Base-by-base conservation (phyloP, 92 coral and sea anemone genomes). In the Isaurus tuberculatus region DNA sequence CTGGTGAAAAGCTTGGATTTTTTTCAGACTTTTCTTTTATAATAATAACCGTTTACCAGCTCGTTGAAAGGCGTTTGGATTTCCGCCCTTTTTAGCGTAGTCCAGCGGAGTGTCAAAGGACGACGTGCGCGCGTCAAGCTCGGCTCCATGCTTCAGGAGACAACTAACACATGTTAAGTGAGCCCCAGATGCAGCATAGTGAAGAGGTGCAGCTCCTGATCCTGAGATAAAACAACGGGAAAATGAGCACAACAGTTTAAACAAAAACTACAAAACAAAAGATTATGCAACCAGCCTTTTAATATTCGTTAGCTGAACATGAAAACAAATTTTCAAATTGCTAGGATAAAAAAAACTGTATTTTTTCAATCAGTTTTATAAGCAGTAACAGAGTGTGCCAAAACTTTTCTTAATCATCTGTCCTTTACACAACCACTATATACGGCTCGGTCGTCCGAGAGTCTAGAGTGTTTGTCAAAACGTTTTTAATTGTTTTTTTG, bases 141-240 rank as follows among this genome's bases (percentile, higher is more conserved):
- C 91, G n/a, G 94, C 91, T 6, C 92, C 88, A 77, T 97, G 98
- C 64, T 71, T 87, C 65, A 94, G 61, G 3, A 97, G 94, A 85
- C 99, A 97, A 85, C 95, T 92, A 27, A 92, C 88, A 32, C 94
- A 91, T 79, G 91, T 91, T 72, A 92, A 81, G 73, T 96, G 94
- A 30, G 93, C 98, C 33, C 99, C 99, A 32, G 90, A 61, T 25
- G 98, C 98, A 13, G 99, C 98, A 64, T 87, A 88, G 53, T 97
- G 99, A 25, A 92, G 88, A 8, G 99, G 98, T 11, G 98, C 89
- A 17, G 91, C 88, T 29, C 97, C 98, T 4, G 88, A 88, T 20
- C 92, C 99, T 97, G 57, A 30, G 48, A 29, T 17, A 72, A 8
- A 8, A 25, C 23, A 61, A 58, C 9, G 10, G 10, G 14, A 20